phyloP scores from a whole-genome alignment of 2,113 vertebrate genomes.

The Manacus vitellinus region DNA sequence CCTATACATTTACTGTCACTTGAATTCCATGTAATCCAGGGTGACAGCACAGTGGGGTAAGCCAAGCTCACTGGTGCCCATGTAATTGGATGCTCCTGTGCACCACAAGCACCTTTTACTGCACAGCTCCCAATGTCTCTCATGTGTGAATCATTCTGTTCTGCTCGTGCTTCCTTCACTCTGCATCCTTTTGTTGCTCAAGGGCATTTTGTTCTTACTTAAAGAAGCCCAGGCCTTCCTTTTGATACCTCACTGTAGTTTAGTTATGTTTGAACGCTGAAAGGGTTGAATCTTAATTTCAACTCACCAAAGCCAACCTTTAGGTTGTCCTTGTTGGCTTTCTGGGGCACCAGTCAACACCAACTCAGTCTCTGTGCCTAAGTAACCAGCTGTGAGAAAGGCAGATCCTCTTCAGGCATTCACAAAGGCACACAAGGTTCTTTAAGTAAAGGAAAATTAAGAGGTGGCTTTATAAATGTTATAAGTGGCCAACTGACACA shows the following conservation, averaged over 20 bases:
- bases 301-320: not conserved
- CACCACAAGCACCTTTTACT: constrained; percentile 8
- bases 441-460: not conserved
- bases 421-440: not conserved
- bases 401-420: not conserved
- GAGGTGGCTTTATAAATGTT: not conserved
- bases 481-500: not conserved
- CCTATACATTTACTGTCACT: not conserved
- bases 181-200: not conserved
- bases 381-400: not conserved
- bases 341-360: not conserved
- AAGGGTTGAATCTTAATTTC: not conserved
- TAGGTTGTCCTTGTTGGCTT: not conserved
- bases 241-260: not conserved
- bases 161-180: constrained; percentile 29
- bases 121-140: not conserved
- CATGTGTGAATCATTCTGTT: not conserved
- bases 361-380: not conserved
- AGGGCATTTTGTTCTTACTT: not conserved
- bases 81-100: not conserved
- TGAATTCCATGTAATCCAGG: not conserved
- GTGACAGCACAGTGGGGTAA: not conserved
- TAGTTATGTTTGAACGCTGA: not conserved
- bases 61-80: not conserved
- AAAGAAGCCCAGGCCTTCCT: not conserved